phyloP scores from a whole-genome alignment of 2,797 vertebrate genomes.

The Rousettus madagascariensis region DNA sequence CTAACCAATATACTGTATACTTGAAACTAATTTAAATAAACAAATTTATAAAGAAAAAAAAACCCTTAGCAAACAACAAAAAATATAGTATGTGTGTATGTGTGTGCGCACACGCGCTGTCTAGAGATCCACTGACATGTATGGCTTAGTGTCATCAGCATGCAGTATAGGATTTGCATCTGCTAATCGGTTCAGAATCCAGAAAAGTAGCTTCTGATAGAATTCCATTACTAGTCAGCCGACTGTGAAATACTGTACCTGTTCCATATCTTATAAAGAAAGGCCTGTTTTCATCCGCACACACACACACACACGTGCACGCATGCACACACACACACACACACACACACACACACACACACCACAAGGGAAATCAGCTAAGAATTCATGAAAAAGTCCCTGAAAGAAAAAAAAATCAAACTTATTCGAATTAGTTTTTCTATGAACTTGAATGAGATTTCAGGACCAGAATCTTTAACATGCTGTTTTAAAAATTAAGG shows the following conservation, averaged over 20 bases:
- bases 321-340: neutral
- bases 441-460: constrained; percentile 49
- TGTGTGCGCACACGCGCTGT: neutral
- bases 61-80: neutral
- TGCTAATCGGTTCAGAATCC: constrained; percentile 71
- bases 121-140: neutral
- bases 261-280: constrained; percentile 55
- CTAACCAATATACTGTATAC: no score
- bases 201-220: constrained; percentile 70
- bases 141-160: constrained; percentile 45
- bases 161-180: constrained; percentile 68
- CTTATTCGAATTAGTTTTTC: constrained; percentile 56
- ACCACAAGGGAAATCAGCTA: constrained; percentile 59
- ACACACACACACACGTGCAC: neutral
- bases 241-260: constrained; percentile 79
- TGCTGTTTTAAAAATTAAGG: constrained; percentile 53
- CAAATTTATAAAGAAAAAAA: no score
- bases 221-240: constrained; percentile 76
- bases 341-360: neutral
- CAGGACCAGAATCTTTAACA: constrained; percentile 38
- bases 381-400: constrained; percentile 43
- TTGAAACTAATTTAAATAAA: no score
- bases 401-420: neutral
- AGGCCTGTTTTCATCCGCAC: constrained; percentile 22
- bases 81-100: neutral